Conservation (phyloP, 2,888 invertebrate species). For the Tachina lurida region DNA sequence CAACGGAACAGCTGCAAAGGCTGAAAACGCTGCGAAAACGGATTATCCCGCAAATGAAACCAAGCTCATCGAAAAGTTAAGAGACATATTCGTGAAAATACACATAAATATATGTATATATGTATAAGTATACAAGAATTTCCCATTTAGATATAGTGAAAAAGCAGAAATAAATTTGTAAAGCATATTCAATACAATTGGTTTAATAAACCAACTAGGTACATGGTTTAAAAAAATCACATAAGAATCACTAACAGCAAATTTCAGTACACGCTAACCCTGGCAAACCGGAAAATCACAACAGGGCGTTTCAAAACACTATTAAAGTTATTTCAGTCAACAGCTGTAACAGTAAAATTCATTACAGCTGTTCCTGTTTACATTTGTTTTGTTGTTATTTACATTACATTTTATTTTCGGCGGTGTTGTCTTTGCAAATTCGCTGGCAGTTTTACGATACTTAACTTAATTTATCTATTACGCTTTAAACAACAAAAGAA, state of each 20-base stretch:
- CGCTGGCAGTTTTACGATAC: background rate
- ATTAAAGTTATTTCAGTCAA: background rate
- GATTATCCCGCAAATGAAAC: too few relatives aligned
- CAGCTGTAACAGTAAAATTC: background rate
- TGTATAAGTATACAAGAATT: too few relatives aligned
- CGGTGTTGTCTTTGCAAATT: slow-evolving; percentile 16
- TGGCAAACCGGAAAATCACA: background rate
- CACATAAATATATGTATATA: too few relatives aligned
- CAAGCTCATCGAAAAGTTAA: too few relatives aligned
- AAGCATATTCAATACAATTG: too few relatives aligned
- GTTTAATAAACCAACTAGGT: too few relatives aligned
- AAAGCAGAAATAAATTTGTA: too few relatives aligned
- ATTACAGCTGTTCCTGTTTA: slow-evolving; percentile 45
- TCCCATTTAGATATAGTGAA: too few relatives aligned
- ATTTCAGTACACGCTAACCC: background rate
- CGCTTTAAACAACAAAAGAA: background rate
- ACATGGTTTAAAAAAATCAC: too few relatives aligned
- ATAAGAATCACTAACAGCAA: background rate
- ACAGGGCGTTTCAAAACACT: background rate
- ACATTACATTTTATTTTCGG: background rate
- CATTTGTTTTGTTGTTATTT: slow-evolving; percentile 17
- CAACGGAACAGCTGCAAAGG: too few relatives aligned
- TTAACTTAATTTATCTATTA: background rate
- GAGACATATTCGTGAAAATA: too few relatives aligned
- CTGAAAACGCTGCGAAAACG: too few relatives aligned